Base-by-base conservation (phyloP, 2,797 vertebrate species). In the Lagocephalus sceleratus region DNA sequence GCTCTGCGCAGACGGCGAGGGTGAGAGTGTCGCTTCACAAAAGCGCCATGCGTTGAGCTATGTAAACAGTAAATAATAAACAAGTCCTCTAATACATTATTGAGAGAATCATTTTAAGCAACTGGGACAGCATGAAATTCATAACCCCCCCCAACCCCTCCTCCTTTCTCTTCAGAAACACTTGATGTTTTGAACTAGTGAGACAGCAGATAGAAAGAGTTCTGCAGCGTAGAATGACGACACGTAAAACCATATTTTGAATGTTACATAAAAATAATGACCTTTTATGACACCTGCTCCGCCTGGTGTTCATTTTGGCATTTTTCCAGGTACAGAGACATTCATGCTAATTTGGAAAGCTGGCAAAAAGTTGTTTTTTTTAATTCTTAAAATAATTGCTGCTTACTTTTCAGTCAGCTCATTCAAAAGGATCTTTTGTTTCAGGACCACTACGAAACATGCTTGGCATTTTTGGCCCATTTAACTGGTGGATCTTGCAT, bases 11-110 rank as follows among this genome's bases (percentile, higher is more conserved):
- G 85, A 82, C 82, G 65, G 73, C 38, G 48, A 42, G 71, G 76
- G 76, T 78, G 76, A 79, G 79, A 67, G 52, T 89, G 87, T 86
- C 83, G 78, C 73, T 84, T 84, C 79, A 80, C 79, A 75, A 80
- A 82, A 87, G 83, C 85, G 78, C 79, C 79, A 81, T 63, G 83
- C 83, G 74, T 79, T 47, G 76, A 75, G 71, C 73, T 82, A 77
- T 89, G 89, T 89, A 90, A 90, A 90, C 88, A 87, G 87, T 88
- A 91, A 89, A 90, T 90, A 89, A 90, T 89, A 90, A 90, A 90
- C 90, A 89, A 88, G 85, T 61, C 69, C 81, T 86, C 81, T 86
- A 82, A 90, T 89, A 83, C 79, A 88, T 91, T 89, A 90, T 90
- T 88, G 82, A 90, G 83, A 77, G 87, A 89, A 89, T 85, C 86